Evolutionary conservation across 2,888 invertebrate genomes (phyloP).

Genomic region (Cryptocheilus praepositus): DNA sequence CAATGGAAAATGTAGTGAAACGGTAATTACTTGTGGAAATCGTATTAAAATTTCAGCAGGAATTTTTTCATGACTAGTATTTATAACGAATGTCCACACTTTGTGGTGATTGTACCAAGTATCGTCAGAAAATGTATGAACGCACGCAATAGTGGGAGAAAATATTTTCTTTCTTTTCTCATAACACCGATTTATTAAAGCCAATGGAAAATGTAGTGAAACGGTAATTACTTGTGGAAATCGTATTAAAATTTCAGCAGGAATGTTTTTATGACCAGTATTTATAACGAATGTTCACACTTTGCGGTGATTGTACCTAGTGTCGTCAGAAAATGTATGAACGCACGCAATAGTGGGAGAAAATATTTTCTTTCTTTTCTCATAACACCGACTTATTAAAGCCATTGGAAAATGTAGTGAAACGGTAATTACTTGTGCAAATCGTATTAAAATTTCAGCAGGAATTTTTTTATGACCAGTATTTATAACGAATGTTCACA

Average conservation of each 20-base stretch:
- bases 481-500: background rate
- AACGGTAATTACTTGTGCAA: conserved; percentile 37
- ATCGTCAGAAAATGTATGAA: too few relatives aligned
- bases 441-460: background rate
- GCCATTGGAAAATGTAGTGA: conserved; percentile 37
- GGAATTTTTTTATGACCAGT: background rate
- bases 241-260: background rate
- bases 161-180: too few relatives aligned
- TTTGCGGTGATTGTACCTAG: background rate
- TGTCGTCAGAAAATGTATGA: too few relatives aligned
- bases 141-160: too few relatives aligned
- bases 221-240: conserved; percentile 37
- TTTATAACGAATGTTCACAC: background rate
- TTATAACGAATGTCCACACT: background rate
- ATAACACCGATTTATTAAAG: conserved; percentile 21
- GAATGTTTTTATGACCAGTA: background rate
- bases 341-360: too few relatives aligned
- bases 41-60: background rate
- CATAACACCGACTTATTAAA: conserved; percentile 21
- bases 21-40: conserved; percentile 36
- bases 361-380: too few relatives aligned
- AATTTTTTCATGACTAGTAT: background rate
- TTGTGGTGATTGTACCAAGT: background rate
- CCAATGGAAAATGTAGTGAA: conserved; percentile 37
- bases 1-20: conserved; percentile 37